A percentile compares a stretch with the other conserved stretches of the same genome.
These are phyloP conservation scores for Halocaridina rubra DNA, from an alignment of 2,888 invertebrate species.

Conservation along the genomic window DNA sequence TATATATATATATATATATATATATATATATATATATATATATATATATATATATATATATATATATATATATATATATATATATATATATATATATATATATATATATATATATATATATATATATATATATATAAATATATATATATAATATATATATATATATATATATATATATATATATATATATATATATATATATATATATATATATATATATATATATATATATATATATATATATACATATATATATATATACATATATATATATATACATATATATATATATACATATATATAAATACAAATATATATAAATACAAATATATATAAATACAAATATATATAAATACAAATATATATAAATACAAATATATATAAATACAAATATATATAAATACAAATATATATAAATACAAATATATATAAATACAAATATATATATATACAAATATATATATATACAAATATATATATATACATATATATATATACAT, in stretches of 20 bases:
- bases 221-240: constrained; percentile 8
- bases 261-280: not conserved
- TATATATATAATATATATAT: constrained; percentile 1
- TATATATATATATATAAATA: not conserved
- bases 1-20: not conserved
- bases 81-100: not conserved
- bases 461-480: not conserved
- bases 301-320: not conserved
- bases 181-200: not conserved
- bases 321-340: not conserved
- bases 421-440: not conserved
- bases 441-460: not conserved
- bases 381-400: not conserved
- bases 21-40: not conserved
- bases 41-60: not conserved
- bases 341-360: not conserved
- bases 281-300: constrained; percentile 2
- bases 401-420: not conserved
- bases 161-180: constrained; percentile 1
- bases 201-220: not conserved
- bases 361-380: not conserved
- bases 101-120: not conserved
- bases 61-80: not conserved
- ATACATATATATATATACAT: not conserved
- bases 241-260: constrained; percentile 3